Evolutionary conservation across 92 coral and sea anemone species (phyloP), one percentile per base, ranked within the genome.

Genomic region (Palythoa grandis): DNA sequence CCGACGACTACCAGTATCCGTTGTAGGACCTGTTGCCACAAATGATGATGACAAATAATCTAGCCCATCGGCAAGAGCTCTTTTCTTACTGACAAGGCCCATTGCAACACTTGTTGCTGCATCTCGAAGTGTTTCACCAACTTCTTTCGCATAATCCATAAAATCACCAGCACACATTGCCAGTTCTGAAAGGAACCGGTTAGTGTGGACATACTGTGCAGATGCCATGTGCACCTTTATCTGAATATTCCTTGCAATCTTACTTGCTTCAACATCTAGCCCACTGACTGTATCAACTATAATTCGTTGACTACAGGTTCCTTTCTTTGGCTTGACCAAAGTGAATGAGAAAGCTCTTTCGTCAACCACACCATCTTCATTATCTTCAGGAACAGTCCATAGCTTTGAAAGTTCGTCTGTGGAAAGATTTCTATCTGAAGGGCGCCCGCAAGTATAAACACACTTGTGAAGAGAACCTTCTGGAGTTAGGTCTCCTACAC

Each of bases 21-120:
- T 92, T 70, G 82, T 87, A 11, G 87, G 87, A 71, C 88, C 89
- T 20, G 95, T 86, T 29, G 86, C 88, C 19, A 86, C 88, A 84
- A 97, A 97, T 38, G 98, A 95, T 0, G 99, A 93, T 3, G 99
- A 97, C 76, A 95, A 83, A 86, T 93, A 97, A 76, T 92, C 98
- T 15, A 97, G 85, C 12, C 95, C 98, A 60, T 95, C 98, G 1
- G 96, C 99, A 8, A 97, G 94, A 5, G 99, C 93, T 56, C 94
- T 92, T 74, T 92, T 94, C 90, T 97, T 97, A 82, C 98, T 97
- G 16, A 97, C 99, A 82, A 97, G 95, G 35, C 98, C 98, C 92
- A 97, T 92, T 50, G 99, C 99, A 53, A 97, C 98, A 90, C 86
- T 90, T 35, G 98, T 92, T 9, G 99, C 99, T 58, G 98, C 99